Conservation (phyloP, 1,140 invertebrate species). For the Vanessa tameamea region DNA sequence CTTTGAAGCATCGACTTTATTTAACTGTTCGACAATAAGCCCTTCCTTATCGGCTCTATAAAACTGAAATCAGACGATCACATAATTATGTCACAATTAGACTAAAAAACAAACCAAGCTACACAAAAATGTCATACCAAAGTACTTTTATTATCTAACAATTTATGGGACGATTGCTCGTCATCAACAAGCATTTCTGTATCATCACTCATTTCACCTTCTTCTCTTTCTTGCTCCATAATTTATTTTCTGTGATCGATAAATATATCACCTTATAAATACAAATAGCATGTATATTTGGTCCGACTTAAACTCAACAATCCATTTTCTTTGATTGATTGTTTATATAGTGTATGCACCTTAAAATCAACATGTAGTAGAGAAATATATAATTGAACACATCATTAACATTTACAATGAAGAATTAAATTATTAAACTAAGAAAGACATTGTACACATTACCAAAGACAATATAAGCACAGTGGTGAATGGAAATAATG, state of each 20-base stretch:
- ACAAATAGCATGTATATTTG: conserved; percentile 1
- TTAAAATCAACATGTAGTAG: not conserved
- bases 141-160: conserved; percentile 43
- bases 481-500: no score
- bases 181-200: conserved; percentile 68
- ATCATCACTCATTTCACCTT: conserved; percentile 81
- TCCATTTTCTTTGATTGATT: not conserved
- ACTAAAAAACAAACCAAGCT: not conserved
- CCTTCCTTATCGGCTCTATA: conserved; percentile 78
- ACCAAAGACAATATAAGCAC: not conserved
- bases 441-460: not conserved
- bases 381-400: not conserved
- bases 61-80: conserved; percentile 53
- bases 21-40: conserved; percentile 82
- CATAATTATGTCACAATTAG: conserved; percentile 1
- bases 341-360: not conserved
- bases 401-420: not conserved
- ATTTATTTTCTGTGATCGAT: not conserved
- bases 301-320: not conserved
- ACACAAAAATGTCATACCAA: conserved; percentile 46
- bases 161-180: conserved; percentile 31
- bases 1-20: conserved; percentile 84
- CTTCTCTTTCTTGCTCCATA: conserved; percentile 79
- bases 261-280: not conserved
- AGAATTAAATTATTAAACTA: no score